phyloP scores from a whole-genome alignment of 2,113 vertebrate species.

The Anolis carolinensis region DNA sequence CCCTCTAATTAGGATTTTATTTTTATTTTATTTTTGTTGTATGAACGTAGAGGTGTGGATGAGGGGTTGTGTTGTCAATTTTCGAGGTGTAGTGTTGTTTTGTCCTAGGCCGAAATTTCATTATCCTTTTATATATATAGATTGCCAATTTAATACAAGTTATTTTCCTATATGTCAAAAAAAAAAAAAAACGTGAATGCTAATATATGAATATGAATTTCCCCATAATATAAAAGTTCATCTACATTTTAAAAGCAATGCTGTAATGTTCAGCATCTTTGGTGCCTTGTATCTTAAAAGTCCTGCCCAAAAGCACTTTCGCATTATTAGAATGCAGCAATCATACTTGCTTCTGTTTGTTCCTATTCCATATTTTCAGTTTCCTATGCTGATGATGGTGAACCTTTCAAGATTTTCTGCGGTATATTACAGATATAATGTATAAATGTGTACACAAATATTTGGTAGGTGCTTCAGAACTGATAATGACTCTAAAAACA shows the following conservation, averaged over 20 bases:
- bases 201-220: slow-evolving; percentile 41
- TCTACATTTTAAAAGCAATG: neutral
- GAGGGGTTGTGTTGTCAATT: too few species aligned
- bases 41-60: too few species aligned
- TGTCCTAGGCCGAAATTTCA: too few species aligned
- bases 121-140: too few species aligned
- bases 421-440: neutral
- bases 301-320: neutral
- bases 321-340: neutral
- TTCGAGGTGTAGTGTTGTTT: too few species aligned
- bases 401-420: neutral
- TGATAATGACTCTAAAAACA: neutral
- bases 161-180: slow-evolving; percentile 35
- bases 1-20: too few species aligned
- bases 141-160: slow-evolving; percentile 54
- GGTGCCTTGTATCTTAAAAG: neutral
- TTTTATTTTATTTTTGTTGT: too few species aligned
- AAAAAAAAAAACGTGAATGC: slow-evolving; percentile 43
- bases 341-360: too few species aligned
- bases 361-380: neutral
- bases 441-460: neutral
- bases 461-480: neutral
- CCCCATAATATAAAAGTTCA: neutral
- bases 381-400: neutral
- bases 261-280: neutral